A percentile compares a stretch with the other conserved stretches of the same genome.
Conservation (phyloP, 2,888 invertebrate species). For the Aphidius colemani region DNA sequence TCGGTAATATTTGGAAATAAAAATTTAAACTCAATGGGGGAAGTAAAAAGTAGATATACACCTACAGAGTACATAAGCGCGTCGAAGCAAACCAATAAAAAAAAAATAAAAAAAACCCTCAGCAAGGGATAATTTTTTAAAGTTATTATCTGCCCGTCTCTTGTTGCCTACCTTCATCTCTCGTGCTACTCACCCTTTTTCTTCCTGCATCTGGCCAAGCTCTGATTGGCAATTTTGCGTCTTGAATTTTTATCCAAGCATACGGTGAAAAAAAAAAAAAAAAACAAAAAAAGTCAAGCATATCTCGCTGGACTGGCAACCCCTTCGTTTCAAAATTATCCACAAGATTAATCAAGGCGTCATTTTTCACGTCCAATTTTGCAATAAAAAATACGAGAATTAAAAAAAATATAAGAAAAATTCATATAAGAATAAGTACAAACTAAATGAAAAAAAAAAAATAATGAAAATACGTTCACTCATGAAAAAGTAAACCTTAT, state of each 20-base stretch:
- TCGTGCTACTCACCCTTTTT: neutral
- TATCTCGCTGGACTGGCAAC: conserved; percentile 28
- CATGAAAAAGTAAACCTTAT: conserved; percentile 58
- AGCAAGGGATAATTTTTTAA: conserved; percentile 58
- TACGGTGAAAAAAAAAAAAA: conserved; percentile 27
- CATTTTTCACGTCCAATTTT: conserved; percentile 62
- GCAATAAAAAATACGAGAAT: conserved; percentile 54
- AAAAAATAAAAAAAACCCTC: conserved; percentile 30
- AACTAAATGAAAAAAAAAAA: conserved; percentile 18
- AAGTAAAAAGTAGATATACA: conserved; percentile 28
- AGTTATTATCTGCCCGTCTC: conserved; percentile 49
- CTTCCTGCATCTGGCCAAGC: conserved; percentile 31
- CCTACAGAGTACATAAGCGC: conserved; percentile 31
- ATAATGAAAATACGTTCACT: conserved; percentile 34
- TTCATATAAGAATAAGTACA: conserved; percentile 20
- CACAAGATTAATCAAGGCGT: conserved; percentile 61
- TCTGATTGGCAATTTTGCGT: conserved; percentile 61
- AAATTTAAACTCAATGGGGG: conserved; percentile 7
- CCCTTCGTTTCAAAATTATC: conserved; percentile 61
- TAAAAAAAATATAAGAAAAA: conserved; percentile 22
- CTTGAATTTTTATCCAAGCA: conserved; percentile 59
- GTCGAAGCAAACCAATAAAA: conserved; percentile 56
- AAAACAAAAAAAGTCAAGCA: neutral
- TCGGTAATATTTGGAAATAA: conserved; percentile 23
- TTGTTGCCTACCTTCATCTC: conserved; percentile 16